Conservation (phyloP, 2,888 invertebrate genomes). For the Sarcophaga rosellei region DNA sequence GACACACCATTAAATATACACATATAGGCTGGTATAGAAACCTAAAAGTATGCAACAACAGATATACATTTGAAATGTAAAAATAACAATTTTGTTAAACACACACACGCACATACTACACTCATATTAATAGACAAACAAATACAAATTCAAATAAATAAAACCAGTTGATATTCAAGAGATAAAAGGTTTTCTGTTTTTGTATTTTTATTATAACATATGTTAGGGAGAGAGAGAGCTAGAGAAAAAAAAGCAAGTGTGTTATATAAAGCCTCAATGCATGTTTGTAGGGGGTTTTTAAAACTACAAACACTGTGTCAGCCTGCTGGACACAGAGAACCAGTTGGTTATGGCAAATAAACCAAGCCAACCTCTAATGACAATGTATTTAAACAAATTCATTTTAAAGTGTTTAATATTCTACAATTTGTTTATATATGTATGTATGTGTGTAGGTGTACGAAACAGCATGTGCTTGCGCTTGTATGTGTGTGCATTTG, state of each 20-base stretch:
- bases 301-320: neutral
- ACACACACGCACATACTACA: neutral
- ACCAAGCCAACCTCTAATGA: slow-evolving; percentile 45
- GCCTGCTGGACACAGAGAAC: neutral
- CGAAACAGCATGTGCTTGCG: neutral
- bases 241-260: too few relatives aligned
- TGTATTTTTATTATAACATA: too few relatives aligned
- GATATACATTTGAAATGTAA: slow-evolving; percentile 22
- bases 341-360: neutral
- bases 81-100: slow-evolving; percentile 7
- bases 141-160: neutral
- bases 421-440: neutral
- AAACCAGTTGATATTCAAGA: slow-evolving; percentile 31
- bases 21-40: neutral
- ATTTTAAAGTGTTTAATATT: slow-evolving; percentile 51
- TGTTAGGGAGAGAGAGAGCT: too few relatives aligned
- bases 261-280: too few relatives aligned
- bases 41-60: slow-evolving; percentile 12
- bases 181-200: neutral
- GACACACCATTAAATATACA: neutral
- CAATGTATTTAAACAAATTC: slow-evolving; percentile 58
- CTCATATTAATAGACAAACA: neutral
- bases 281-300: too few relatives aligned
- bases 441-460: neutral
- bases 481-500: neutral